Base-by-base conservation (phyloP, 2,113 vertebrate genomes). In the Zosterops japonicus region DNA sequence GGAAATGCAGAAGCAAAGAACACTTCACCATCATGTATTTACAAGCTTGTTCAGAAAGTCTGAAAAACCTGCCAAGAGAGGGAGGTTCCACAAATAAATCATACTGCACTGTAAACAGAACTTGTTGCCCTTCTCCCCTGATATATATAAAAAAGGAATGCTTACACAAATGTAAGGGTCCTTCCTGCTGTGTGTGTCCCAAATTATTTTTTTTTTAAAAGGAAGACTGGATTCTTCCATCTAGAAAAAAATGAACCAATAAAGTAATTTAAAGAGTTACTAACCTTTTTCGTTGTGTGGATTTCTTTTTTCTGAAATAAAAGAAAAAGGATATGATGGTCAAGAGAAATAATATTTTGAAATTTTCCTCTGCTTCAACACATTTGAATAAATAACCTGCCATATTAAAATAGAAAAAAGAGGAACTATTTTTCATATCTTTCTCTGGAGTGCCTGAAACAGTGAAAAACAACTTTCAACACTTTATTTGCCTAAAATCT, bases 231-330 rank as follows among this genome's bases (percentile, higher is more conserved):
- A 88, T 83, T 95, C 63, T 83, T 61, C 33, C 11, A 3, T 83
- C 23, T 50, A 20, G 24, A 52, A 78, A 69, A 75, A 87, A 65
- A 14, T 4, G 6, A 39, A 31, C n/a, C 10, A 59, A 57, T 59
- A 31, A 41, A 39, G 35, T 49, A 87, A 79, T 81, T 92, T 67
- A 81, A 68, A 77, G 70, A 83, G 55, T 92, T 93, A 97, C 97
- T 97, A 95, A 97, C 97, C 97, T 97, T 97, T 97, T 87, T 97
- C 96, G 44, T 96, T 97, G 96, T 96, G 96, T 92, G 96, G 97
- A 94, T 97, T 97, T 97, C 96, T 97, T 97, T 97, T 97, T 95
- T 97, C 97, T 97, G 96, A 93, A 97, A 97, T 56, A 82, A 91
- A 93, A 97, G 50, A 95, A 87, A 96, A 95, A 96, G 77, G 78